Conservation (phyloP, 2,797 vertebrate genomes). For the Poliocrania exsul region DNA sequence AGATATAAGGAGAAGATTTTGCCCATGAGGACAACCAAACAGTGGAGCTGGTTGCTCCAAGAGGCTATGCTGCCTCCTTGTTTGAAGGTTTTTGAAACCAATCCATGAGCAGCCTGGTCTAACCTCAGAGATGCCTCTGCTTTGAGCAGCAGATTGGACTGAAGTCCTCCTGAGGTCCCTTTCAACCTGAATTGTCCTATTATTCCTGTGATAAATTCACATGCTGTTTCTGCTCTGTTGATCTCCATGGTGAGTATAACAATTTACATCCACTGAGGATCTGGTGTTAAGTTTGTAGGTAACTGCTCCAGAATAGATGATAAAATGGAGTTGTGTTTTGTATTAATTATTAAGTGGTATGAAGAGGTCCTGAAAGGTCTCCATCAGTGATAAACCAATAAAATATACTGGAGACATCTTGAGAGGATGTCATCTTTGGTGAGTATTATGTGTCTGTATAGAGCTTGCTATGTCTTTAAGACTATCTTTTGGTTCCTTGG, state of each 20-base stretch:
- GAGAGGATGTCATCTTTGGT: background rate
- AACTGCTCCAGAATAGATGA: background rate
- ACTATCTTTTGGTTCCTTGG: background rate
- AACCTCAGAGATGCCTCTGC: background rate
- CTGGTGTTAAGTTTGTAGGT: background rate
- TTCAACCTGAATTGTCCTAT: background rate
- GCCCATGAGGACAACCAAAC: background rate
- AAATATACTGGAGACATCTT: background rate
- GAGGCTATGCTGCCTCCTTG: background rate
- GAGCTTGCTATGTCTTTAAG: background rate
- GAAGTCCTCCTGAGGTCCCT: background rate
- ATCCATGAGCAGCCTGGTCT: background rate
- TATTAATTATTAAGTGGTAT: background rate
- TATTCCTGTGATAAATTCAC: background rate
- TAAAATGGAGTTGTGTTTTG: background rate
- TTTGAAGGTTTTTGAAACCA: background rate
- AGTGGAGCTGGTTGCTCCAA: background rate
- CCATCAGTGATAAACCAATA: background rate
- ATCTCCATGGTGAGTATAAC: background rate
- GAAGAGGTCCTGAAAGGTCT: background rate
- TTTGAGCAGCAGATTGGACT: background rate
- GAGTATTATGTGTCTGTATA: background rate
- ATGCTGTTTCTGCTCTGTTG: background rate
- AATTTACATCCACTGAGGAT: background rate
- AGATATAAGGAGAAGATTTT: background rate